Evolutionary conservation across 2,113 vertebrate genomes (phyloP).

Genomic region (Mesitornis unicolor): DNA sequence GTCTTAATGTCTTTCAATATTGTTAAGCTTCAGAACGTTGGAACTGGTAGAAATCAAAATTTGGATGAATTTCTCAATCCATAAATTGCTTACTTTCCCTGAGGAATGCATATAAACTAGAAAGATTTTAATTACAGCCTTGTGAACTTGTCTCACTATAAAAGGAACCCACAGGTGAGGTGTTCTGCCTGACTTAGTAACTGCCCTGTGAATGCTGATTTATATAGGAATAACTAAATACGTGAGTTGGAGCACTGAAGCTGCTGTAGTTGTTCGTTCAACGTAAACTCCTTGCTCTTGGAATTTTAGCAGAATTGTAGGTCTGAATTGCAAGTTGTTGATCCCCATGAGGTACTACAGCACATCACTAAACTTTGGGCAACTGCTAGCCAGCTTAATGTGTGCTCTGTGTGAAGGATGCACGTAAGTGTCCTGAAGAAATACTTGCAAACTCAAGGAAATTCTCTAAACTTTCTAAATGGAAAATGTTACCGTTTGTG

Average conservation of each 20-base stretch:
- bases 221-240: neutral
- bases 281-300: neutral
- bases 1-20: neutral
- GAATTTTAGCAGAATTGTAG: neutral
- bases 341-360: neutral
- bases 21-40: neutral
- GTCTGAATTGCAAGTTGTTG: neutral
- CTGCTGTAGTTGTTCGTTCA: neutral
- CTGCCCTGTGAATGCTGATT: neutral
- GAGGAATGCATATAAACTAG: neutral
- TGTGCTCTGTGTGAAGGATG: neutral
- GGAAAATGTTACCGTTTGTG: neutral
- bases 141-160: neutral
- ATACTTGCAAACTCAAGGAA: neutral
- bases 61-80: neutral
- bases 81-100: neutral
- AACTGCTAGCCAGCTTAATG: neutral
- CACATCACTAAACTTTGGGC: neutral
- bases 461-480: neutral
- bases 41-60: neutral
- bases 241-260: neutral
- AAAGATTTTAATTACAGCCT: neutral
- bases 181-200: neutral
- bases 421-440: neutral
- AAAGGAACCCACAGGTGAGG: neutral